Conservation (phyloP, 1,140 invertebrate species). For the Vanessa atalanta region DNA sequence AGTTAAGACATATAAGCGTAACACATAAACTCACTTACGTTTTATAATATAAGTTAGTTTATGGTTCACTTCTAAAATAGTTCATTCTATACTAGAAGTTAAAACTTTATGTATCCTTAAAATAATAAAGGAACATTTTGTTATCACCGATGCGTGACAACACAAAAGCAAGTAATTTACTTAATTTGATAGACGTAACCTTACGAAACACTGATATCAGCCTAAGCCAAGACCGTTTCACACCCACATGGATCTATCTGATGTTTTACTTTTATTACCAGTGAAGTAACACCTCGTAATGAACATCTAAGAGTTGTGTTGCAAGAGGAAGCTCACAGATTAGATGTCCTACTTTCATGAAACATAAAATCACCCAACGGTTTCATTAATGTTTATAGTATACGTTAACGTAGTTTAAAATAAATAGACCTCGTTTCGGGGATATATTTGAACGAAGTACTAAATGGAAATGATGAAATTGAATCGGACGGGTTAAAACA, state of each 20-base stretch:
- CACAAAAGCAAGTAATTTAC: not conserved
- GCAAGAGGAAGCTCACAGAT: conserved; percentile 44
- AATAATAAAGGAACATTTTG: too few relatives aligned
- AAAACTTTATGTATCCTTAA: too few relatives aligned
- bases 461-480: too few relatives aligned
- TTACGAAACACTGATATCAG: conserved; percentile 25
- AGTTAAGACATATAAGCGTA: too few relatives aligned
- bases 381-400: conserved; percentile 34
- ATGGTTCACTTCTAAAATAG: too few relatives aligned
- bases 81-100: too few relatives aligned
- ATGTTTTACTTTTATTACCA: conserved; percentile 27
- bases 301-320: conserved; percentile 37
- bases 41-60: too few relatives aligned
- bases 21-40: too few relatives aligned
- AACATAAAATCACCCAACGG: conserved; percentile 37
- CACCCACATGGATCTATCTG: conserved; percentile 1
- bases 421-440: conserved; percentile 1
- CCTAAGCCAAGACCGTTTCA: not conserved
- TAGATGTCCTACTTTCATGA: conserved; percentile 41
- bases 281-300: conserved; percentile 35
- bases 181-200: not conserved
- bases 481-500: too few relatives aligned
- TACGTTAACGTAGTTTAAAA: conserved; percentile 8
- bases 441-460: too few relatives aligned
- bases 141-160: too few relatives aligned